These are phyloP conservation scores for Plectropomus leopardus DNA, from an alignment of 2,113 vertebrate species.

Conservation along the genomic window DNA sequence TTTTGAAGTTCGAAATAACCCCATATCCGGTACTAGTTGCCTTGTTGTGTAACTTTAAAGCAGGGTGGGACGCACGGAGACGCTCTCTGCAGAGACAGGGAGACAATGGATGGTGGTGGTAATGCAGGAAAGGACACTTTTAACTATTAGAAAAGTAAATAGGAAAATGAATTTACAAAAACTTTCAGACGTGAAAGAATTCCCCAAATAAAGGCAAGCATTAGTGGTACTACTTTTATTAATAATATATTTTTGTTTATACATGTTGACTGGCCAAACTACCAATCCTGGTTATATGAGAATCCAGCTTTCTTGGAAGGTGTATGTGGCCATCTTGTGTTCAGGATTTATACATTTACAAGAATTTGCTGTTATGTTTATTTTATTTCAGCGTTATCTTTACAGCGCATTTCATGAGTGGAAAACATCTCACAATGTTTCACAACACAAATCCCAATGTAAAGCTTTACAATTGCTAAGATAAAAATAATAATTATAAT, in stretches of 20 bases:
- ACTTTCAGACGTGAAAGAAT: not conserved
- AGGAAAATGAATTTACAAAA: too few relatives aligned
- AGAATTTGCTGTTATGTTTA: not conserved
- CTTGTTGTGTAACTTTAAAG: slow-evolving; percentile 14
- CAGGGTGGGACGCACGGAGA: not conserved
- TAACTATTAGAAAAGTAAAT: too few relatives aligned
- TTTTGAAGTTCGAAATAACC: slow-evolving; percentile 30
- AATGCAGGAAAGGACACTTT: slow-evolving; percentile 7
- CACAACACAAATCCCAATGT: not conserved
- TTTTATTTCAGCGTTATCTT: slow-evolving; percentile 26
- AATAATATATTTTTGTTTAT: not conserved
- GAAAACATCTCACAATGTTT: not conserved
- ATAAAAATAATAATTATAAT: too few relatives aligned
- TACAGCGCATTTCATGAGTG: slow-evolving; percentile 2
- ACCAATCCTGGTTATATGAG: not conserved
- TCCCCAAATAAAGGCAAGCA: not conserved
- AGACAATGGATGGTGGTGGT: slow-evolving; percentile 30
- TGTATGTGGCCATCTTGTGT: slow-evolving; percentile 59
- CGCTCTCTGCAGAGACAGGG: not conserved
- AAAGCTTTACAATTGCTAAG: not conserved
- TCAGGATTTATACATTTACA: not conserved
- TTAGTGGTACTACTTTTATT: not conserved
- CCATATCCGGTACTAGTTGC: not conserved
- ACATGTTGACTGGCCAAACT: too few relatives aligned
- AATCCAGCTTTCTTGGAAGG: not conserved